phyloP scores from a whole-genome alignment of 2,113 vertebrate species.

The Atractosteus spatula region DNA sequence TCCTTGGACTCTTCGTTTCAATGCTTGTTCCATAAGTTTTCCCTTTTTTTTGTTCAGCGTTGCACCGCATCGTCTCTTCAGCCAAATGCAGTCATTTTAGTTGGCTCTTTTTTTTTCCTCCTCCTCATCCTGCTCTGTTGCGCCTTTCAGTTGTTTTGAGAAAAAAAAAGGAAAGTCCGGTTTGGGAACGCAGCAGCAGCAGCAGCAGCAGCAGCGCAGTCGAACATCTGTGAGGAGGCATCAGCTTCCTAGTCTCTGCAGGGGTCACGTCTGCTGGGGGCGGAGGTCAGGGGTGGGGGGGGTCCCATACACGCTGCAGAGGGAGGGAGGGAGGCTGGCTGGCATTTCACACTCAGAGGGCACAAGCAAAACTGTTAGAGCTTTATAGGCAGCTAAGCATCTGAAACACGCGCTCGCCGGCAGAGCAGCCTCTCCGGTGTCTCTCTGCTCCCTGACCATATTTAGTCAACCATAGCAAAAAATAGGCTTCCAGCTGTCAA shows the following conservation, averaged over 20 bases:
- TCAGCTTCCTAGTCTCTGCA: conserved; percentile 54
- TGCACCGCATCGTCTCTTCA: not conserved
- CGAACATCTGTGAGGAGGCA: conserved; percentile 50
- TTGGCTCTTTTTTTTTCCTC: not conserved
- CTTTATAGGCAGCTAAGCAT: conserved; percentile 90
- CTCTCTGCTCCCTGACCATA: conserved; percentile 98
- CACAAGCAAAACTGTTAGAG: conserved; percentile 73
- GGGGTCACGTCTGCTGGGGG: conserved; percentile 65
- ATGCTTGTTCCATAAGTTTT: not conserved
- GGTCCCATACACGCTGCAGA: conserved; percentile 2
- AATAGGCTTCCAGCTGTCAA: conserved; percentile 86
- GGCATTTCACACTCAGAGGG: conserved; percentile 61
- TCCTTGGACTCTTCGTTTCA: conserved; percentile 5
- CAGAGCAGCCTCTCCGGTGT: conserved; percentile 82
- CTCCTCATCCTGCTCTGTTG: not conserved
- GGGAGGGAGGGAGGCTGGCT: conserved; percentile 40
- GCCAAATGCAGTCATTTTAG: too few species aligned
- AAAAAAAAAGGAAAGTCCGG: conserved; percentile 21
- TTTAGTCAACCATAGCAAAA: conserved; percentile 99
- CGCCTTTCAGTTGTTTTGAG: not conserved
- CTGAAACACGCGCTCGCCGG: conserved; percentile 84
- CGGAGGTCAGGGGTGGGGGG: conserved; percentile 56
- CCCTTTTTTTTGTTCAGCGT: not conserved
- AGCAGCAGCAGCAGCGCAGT: conserved; percentile 22
- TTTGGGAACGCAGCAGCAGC: not conserved